Evolutionary conservation across 2,113 vertebrate genomes (phyloP).

Genomic region (Oreocharis arfaki): DNA sequence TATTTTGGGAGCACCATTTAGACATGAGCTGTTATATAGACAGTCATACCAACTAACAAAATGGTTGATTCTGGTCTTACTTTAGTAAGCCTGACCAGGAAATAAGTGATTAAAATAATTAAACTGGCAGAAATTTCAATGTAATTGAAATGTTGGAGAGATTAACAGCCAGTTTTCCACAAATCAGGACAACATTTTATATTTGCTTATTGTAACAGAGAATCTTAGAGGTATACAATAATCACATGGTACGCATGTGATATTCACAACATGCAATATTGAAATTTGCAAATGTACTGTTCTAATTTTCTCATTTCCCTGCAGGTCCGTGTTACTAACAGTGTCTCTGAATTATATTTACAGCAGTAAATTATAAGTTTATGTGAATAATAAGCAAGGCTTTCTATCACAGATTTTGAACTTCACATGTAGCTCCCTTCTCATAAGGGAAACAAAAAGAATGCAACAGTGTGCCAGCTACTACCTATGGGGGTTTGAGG

Average conservation of each 20-base stretch:
- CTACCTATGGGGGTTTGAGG: neutral
- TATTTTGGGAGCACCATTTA: neutral
- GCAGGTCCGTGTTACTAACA: neutral
- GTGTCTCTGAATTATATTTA: neutral
- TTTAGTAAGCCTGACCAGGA: neutral
- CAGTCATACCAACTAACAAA: neutral
- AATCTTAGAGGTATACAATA: neutral
- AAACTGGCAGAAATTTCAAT: neutral
- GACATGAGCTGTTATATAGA: neutral
- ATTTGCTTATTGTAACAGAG: neutral
- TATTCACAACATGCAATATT: neutral
- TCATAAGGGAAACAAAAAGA: neutral
- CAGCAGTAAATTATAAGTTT: neutral
- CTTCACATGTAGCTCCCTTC: neutral
- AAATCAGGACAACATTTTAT: neutral
- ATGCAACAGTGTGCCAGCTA: neutral
- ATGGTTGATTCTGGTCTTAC: neutral
- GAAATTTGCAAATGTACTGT: neutral
- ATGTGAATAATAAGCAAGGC: neutral
- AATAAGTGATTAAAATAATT: neutral
- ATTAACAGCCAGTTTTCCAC: neutral
- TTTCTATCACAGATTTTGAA: neutral
- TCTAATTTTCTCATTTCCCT: neutral
- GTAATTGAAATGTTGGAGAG: neutral
- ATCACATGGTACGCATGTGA: neutral